Percentiles rank a stretch among this genome's conserved stretches.
These are phyloP conservation scores for Linyphia triangularis DNA, from an alignment of 2,888 invertebrate genomes.

Conservation along the genomic window DNA sequence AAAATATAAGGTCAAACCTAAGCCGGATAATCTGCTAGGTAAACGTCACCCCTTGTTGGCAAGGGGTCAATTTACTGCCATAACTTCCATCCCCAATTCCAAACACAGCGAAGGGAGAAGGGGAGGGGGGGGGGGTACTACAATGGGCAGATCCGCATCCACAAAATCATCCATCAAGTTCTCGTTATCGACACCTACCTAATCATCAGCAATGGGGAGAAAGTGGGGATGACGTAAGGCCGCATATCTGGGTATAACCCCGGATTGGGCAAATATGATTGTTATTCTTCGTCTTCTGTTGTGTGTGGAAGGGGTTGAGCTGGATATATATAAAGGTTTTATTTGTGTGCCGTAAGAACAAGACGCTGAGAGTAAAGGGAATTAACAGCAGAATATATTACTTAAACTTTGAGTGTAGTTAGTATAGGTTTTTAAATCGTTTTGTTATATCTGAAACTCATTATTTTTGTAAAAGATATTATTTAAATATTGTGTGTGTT, in stretches of 20 bases:
- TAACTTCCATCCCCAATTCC: constrained; percentile 24
- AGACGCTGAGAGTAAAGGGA: too few species aligned
- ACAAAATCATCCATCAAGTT: constrained; percentile 47
- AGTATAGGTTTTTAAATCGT: too few species aligned
- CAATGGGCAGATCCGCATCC: constrained; percentile 23
- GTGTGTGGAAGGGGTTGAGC: background rate
- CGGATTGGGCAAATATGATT: constrained; percentile 18
- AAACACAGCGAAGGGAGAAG: background rate
- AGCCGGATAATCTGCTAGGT: constrained; percentile 8
- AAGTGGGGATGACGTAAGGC: constrained; percentile 4
- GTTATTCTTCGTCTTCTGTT: background rate
- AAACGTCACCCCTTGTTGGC: background rate
- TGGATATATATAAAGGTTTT: background rate
- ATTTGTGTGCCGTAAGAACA: too few species aligned
- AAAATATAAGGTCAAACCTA: background rate
- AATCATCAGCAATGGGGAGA: constrained; percentile 48
- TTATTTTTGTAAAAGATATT: too few species aligned
- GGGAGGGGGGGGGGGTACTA: background rate
- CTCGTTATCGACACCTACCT: constrained; percentile 71
- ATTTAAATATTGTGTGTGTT: too few species aligned
- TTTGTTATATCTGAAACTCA: too few species aligned
- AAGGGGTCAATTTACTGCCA: constrained; percentile 29
- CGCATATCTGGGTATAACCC: background rate
- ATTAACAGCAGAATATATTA: too few species aligned
- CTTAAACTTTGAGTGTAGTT: too few species aligned